These are phyloP conservation scores for Labia minor DNA, from an alignment of 2,888 invertebrate species.

Conservation along the genomic window DNA sequence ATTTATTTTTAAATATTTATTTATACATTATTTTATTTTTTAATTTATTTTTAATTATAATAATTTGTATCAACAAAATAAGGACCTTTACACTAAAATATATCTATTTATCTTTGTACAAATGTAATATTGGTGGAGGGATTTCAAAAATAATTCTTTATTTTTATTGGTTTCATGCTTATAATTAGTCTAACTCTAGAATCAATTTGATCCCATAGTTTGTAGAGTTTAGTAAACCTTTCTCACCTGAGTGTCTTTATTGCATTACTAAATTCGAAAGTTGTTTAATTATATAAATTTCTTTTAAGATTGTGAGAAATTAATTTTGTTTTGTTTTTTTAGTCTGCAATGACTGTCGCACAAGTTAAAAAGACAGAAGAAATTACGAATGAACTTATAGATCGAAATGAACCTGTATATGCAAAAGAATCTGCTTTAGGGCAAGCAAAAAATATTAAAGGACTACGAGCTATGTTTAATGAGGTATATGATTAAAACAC, in stretches of 20 bases:
- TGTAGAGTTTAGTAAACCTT: too few relatives aligned
- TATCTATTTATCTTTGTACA: too few relatives aligned
- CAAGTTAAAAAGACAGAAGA: conserved; percentile 83
- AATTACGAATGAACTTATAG: conserved; percentile 63
- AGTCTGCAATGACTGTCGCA: conserved; percentile 70
- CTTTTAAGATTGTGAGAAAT: too few relatives aligned
- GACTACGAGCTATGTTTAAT: conserved; percentile 94
- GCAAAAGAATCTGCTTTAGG: conserved; percentile 75
- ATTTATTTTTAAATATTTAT: background rate
- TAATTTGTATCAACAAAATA: background rate
- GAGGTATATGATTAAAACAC: conserved; percentile 57
- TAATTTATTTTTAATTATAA: background rate
- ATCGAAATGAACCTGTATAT: conserved; percentile 66
- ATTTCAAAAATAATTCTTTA: too few relatives aligned
- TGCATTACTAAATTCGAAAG: too few relatives aligned
- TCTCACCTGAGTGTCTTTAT: too few relatives aligned
- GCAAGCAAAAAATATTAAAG: conserved; percentile 82
- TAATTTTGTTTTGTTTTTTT: conserved; percentile 22
- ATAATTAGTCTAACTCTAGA: too few relatives aligned
- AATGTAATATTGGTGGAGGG: too few relatives aligned
- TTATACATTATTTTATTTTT: background rate
- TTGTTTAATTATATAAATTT: background rate
- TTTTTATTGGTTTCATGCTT: too few relatives aligned
- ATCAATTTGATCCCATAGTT: too few relatives aligned
- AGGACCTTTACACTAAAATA: too few relatives aligned